Evolutionary conservation across 2,888 invertebrate species (phyloP), one percentile per base, ranked within the genome.

Genomic region (Diaphora mendica): DNA sequence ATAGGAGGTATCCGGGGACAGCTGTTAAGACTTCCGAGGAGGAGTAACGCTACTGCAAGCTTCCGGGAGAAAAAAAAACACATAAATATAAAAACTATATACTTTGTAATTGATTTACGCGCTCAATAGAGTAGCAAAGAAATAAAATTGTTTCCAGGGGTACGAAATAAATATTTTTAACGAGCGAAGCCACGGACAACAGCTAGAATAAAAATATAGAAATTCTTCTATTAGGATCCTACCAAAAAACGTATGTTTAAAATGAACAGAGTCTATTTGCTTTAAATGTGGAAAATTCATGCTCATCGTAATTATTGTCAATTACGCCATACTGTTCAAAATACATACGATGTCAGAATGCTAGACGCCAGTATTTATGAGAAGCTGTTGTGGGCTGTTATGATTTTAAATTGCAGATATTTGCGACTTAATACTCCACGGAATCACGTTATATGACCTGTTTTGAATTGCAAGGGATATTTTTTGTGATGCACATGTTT

Each of bases 381-480:
- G 44, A 51, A 65, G 7, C 13, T 64, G 51, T 55, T 71, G 26
- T 26, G 65, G 33, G 48, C 33, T 70, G 35, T 64, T 42, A 55
- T 30, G 33, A 35, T 66, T 68, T 72, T 51, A 62, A 64, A 72
- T 39, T 62, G 68, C 48, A 59, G 39, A 30, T 67, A 48, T 72
- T 71, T 55, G 66, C n/a, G 62, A 20, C 9, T 72, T 48, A 39
- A 64, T 64, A 33, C 9, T 13, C 30, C 26, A 8, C 44, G 11
- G 33, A n/a, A 51, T 17, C 35, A 17, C 17, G 17, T 51, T 51
- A 48, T 68, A 35, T 62, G 62, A 67, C 64, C 35, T 72, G 70
- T 74, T 72, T 74, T 68, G 70, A 64, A 76, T 44, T 71, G 26
- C 67, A 68, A n/a, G n/a, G 23, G 48, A 30, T 68, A 72, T 73